Conservation (phyloP, 2,888 invertebrate species). For the Auanema sp. region DNA sequence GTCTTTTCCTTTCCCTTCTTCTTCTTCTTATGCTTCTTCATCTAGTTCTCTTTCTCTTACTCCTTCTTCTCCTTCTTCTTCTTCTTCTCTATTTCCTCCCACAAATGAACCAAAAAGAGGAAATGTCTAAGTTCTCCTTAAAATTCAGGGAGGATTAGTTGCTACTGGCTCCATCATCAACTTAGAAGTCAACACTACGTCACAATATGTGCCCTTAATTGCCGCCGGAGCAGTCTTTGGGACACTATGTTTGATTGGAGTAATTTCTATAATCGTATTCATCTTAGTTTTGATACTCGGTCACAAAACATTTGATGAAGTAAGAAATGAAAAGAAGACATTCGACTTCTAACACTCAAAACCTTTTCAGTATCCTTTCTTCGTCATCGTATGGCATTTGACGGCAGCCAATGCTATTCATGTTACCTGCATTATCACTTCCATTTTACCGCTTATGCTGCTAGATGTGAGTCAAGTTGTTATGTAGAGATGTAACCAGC, state of each 20-base stretch:
- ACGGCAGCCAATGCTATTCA: slow-evolving; percentile 27
- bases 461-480: slow-evolving; percentile 29
- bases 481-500: neutral
- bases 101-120: too few species aligned
- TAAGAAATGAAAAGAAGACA: neutral
- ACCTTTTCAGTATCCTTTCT: slow-evolving; percentile 29
- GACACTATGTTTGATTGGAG: slow-evolving; percentile 24
- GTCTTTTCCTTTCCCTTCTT: too few species aligned
- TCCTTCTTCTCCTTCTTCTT: too few species aligned
- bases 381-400: slow-evolving; percentile 38
- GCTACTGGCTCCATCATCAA: slow-evolving; percentile 28
- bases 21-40: too few species aligned
- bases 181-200: slow-evolving; percentile 28
- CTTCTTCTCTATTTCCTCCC: too few species aligned
- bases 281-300: slow-evolving; percentile 29
- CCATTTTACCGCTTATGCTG: slow-evolving; percentile 35
- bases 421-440: slow-evolving; percentile 25
- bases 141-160: too few species aligned
- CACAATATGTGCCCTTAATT: slow-evolving; percentile 33
- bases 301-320: slow-evolving; percentile 28
- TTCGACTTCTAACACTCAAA: neutral
- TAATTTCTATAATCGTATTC: slow-evolving; percentile 25
- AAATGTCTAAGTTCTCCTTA: too few species aligned
- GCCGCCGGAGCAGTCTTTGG: slow-evolving; percentile 29
- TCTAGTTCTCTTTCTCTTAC: too few species aligned